Evolutionary conservation across 1,140 invertebrate species (phyloP).

Genomic region (Phymastichus coffea): DNA sequence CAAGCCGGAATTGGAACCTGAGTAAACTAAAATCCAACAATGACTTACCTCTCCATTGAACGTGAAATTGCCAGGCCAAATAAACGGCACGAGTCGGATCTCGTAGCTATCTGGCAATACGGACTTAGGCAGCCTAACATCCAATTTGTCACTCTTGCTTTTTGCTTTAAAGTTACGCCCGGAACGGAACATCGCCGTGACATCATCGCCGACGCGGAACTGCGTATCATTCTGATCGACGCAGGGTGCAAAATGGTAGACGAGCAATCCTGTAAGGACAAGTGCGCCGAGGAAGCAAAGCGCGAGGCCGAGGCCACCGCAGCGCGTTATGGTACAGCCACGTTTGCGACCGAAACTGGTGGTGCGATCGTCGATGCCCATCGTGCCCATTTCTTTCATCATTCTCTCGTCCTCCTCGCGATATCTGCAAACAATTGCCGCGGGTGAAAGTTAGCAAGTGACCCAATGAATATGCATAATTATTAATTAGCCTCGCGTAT

Average conservation of each 20-base stretch:
- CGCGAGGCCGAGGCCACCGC: conserved; percentile 53
- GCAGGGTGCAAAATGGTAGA: conserved; percentile 70
- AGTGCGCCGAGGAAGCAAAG: conserved; percentile 58
- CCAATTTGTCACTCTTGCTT: conserved; percentile 46
- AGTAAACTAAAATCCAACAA: no score
- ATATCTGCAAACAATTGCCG: no score
- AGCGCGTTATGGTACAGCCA: conserved; percentile 55
- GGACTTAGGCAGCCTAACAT: conserved; percentile 68
- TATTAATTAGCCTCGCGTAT: no score
- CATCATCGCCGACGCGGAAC: neutral
- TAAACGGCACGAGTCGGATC: conserved; percentile 69
- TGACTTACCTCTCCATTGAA: conserved; percentile 69
- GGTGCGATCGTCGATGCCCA: conserved; percentile 46
- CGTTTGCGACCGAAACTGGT: conserved; percentile 50
- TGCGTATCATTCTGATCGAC: conserved; percentile 36
- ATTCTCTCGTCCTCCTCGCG: conserved; percentile 49
- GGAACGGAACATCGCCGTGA: neutral
- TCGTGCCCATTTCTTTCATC: conserved; percentile 38
- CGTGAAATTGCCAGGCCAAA: conserved; percentile 73
- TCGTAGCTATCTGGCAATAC: conserved; percentile 70
- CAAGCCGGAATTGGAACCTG: neutral
- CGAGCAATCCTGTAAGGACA: conserved; percentile 64
- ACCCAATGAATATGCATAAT: no score
- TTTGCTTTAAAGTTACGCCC: conserved; percentile 38
- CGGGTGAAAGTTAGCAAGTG: no score